These are phyloP conservation scores for Tenthredo amoena DNA, from an alignment of 2,888 invertebrate genomes.

Conservation along the genomic window DNA sequence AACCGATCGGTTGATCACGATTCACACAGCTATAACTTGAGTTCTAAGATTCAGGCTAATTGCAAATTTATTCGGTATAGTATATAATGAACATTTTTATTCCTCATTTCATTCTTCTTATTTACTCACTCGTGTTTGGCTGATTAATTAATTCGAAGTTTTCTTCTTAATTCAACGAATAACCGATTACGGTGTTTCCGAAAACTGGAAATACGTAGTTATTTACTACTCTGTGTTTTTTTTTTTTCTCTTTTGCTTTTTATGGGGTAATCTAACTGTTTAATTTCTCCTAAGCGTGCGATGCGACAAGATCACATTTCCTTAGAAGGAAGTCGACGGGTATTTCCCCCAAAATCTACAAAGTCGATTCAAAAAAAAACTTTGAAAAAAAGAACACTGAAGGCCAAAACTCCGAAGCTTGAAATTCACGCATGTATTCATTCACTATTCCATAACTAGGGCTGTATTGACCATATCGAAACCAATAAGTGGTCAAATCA, in stretches of 20 bases:
- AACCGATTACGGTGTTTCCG: neutral
- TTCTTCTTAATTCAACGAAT: neutral
- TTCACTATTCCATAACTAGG: too few relatives aligned
- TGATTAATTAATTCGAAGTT: neutral
- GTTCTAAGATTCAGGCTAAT: neutral
- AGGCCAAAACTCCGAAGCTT: too few relatives aligned
- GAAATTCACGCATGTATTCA: too few relatives aligned
- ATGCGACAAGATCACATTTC: neutral
- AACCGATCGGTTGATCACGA: neutral
- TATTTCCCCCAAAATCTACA: too few relatives aligned
- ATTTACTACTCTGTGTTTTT: neutral
- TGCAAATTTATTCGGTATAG: neutral
- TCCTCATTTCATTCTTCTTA: neutral
- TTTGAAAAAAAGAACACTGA: too few relatives aligned
- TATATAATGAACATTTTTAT: neutral
- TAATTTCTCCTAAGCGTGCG: neutral
- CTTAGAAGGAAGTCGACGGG: neutral
- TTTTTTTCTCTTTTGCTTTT: neutral
- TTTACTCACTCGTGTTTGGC: neutral
- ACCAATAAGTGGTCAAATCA: too few relatives aligned
- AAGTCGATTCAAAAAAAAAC: too few relatives aligned
- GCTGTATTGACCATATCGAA: too few relatives aligned
- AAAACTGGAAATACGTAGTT: neutral
- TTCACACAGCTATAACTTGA: neutral
- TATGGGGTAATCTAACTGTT: neutral